Percentiles rank a stretch among this genome's conserved stretches.
Conservation (phyloP, 2,797 vertebrate species). For the Delichon dasypus region DNA sequence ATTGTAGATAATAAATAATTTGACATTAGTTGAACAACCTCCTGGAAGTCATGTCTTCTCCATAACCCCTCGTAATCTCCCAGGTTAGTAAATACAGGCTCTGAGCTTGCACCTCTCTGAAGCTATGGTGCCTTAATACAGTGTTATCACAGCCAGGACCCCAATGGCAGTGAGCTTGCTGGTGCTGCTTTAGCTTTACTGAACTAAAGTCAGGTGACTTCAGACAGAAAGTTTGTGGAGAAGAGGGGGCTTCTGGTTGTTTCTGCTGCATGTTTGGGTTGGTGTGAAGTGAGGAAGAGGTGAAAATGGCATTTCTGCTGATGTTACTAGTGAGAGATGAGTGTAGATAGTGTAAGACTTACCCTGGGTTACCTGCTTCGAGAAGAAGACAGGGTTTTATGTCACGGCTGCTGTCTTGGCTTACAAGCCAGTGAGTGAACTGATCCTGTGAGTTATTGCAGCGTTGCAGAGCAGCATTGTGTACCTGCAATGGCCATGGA, state of each 20-base stretch:
- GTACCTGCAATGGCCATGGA: background rate
- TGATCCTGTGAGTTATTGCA: background rate
- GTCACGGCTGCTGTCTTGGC: background rate
- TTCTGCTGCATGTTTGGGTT: fast-evolving
- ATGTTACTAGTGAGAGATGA: background rate
- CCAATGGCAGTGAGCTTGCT: background rate
- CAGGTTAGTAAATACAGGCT: background rate
- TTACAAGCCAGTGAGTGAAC: background rate
- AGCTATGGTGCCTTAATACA: background rate
- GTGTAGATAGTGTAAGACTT: background rate
- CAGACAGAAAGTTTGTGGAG: background rate
- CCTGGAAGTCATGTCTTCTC: background rate
- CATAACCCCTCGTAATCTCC: background rate
- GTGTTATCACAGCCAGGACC: background rate
- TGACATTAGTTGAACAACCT: background rate
- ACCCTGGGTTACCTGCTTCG: background rate
- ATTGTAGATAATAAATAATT: background rate
- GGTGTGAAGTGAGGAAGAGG: background rate
- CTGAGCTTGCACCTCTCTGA: background rate
- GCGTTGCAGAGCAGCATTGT: background rate
- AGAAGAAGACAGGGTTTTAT: background rate
- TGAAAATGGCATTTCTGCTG: background rate
- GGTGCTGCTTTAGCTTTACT: background rate
- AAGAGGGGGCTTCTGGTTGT: fast-evolving
- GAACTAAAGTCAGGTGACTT: background rate